Base-by-base conservation (phyloP, 1,140 invertebrate species). In the Andricus grossulariae region DNA sequence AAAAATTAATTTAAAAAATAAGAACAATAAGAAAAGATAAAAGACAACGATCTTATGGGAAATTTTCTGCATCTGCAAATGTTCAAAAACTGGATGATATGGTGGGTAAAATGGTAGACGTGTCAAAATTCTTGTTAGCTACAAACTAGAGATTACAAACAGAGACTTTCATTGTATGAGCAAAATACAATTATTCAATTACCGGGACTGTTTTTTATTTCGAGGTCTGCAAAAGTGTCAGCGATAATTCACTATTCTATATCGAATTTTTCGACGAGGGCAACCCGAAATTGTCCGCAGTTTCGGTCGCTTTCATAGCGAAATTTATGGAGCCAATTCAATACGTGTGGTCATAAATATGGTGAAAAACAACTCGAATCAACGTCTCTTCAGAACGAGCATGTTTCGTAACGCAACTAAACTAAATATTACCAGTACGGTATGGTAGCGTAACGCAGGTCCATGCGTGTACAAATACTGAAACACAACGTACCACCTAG, bases 241-340 rank as follows among this genome's bases (percentile, higher is more conserved):
- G 16, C n/a, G 52, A 19, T 54, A 54, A 54, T 54, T 54, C 18
- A 54, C 52, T 18, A 45, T 45, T 45, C 39, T 45, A 54, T 54
- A 54, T 54, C 52, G 52, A 18, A 54, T 54, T 54, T 54, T 54
- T 54, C 52, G 16, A n/a, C 18, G 16, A 18, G n/a, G n/a, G 18
- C 18, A n/a, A 18, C 1, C 52, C 16, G 52, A 54, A 54, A 54
- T 54, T 54, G n/a, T 54, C 18, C 52, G 39, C 39, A 45, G 39
- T 45, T 45, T 45, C 39, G 39, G 39, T 45, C 39, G 8, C n/a
- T 54, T 18, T 57, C 10, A 57, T 25, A 57, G 18, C 18, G 12
- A 57, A 57, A 57, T 57, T 57, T 57, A 57, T 57, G 10, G 21
- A 21, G 55, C 19, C 55, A 57, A 57, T 57, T 57, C 55, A 19